These are phyloP conservation scores for Diarsia rubi DNA, from an alignment of 2,888 invertebrate genomes.

Conservation along the genomic window DNA sequence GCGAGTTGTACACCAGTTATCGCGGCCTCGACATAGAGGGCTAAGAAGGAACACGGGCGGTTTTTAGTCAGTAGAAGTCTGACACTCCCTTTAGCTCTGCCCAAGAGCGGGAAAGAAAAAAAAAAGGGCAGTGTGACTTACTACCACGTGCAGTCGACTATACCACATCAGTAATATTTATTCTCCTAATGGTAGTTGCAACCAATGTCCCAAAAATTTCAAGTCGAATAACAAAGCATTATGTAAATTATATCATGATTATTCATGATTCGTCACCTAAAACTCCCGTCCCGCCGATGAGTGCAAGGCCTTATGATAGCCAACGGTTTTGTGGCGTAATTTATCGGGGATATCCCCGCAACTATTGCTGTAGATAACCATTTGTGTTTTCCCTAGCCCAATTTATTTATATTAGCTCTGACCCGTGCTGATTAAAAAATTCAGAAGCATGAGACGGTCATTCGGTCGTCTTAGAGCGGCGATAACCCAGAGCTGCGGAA, in stretches of 20 bases:
- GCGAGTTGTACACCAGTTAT: too few relatives aligned
- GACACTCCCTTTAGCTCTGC: too few relatives aligned
- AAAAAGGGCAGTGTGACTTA: background rate
- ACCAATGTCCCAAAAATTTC: background rate
- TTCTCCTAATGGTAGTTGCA: too few relatives aligned
- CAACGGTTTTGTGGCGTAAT: background rate
- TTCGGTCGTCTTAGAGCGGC: too few relatives aligned
- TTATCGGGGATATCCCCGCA: conserved; percentile 7
- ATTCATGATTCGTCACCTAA: background rate
- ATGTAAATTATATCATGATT: background rate
- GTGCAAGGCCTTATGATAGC: background rate
- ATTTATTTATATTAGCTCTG: too few relatives aligned
- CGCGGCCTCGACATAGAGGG: too few relatives aligned
- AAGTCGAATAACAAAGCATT: background rate
- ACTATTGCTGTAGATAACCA: conserved; percentile 1
- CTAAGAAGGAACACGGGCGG: too few relatives aligned
- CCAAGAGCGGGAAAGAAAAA: too few relatives aligned
- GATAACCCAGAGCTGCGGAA: too few relatives aligned
- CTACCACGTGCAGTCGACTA: background rate
- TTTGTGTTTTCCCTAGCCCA: background rate
- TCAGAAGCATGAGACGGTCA: background rate
- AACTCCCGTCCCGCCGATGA: background rate
- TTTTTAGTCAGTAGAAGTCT: too few relatives aligned
- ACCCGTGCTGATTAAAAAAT: conserved; percentile 1
- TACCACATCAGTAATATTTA: too few relatives aligned